These are phyloP conservation scores for Cassiopea xamachana DNA, from an alignment of 30 jellyfish, hydroid and myxozoan species.

Conservation along the genomic window DNA sequence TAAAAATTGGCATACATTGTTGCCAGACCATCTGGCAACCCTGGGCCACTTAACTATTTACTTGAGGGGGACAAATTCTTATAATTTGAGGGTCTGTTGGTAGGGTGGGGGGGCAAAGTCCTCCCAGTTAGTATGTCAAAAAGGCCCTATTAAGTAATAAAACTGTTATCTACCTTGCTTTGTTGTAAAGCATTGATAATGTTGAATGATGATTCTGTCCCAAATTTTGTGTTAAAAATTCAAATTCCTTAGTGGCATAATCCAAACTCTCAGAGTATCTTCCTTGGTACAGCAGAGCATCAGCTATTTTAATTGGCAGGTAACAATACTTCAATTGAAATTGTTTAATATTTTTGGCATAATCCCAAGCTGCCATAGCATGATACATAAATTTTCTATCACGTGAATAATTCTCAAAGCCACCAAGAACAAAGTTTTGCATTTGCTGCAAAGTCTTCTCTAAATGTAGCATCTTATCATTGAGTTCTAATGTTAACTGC, in stretches of 20 bases:
- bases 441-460: slow-evolving; percentile 34
- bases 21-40: too few relatives aligned
- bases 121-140: too few relatives aligned
- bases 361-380: slow-evolving; percentile 37
- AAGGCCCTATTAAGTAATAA: not conserved
- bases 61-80: too few relatives aligned
- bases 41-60: too few relatives aligned
- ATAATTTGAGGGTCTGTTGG: too few relatives aligned
- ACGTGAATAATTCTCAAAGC: slow-evolving; percentile 31
- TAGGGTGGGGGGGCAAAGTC: too few relatives aligned
- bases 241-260: slow-evolving; percentile 7
- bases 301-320: slow-evolving; percentile 39
- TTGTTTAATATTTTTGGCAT: not conserved
- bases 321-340: slow-evolving; percentile 21
- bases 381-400: slow-evolving; percentile 30
- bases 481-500: slow-evolving; percentile 14
- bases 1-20: too few relatives aligned
- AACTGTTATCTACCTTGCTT: slow-evolving; percentile 9
- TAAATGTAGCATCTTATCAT: not conserved
- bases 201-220: slow-evolving; percentile 47
- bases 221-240: slow-evolving; percentile 4
- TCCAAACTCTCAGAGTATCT: slow-evolving; percentile 30
- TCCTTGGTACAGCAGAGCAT: slow-evolving; percentile 55
- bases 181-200: slow-evolving; percentile 31
- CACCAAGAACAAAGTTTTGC: slow-evolving; percentile 27